Base-by-base conservation (phyloP, 1,140 invertebrate genomes). In the Microplitis mediator region DNA sequence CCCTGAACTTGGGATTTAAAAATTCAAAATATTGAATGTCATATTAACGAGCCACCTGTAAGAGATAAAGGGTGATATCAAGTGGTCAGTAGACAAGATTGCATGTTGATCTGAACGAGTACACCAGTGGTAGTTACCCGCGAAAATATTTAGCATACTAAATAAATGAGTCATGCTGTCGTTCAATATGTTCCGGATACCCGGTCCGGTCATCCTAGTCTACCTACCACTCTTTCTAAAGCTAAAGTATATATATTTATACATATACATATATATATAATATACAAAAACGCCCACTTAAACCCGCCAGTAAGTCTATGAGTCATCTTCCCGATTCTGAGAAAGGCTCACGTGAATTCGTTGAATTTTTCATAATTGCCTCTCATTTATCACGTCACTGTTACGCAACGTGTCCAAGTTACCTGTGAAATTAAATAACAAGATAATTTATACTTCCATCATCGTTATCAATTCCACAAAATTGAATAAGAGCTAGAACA, bases 81-180 rank as follows among this genome's bases (percentile, higher is more conserved):
- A 23, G 56, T 31, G 9, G 56, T 45, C 39, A 11, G 14, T 11
- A 39, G 31, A 32, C 32, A 39, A 31, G 64, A 36, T 67, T 68
- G 64, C 54, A 35, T 63, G 60, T 9, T 16, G 13, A 45, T 62
- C 70, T 31, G 23, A 16, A 52, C 39, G 39, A 35, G n/a, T 31
- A 8, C 31, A 39, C n/a, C 35, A 31, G 45, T 64, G 50, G 36
- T 71, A 45, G 39, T 63, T 63, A 72, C 35, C 31, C 51, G 61
- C 70, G 36, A 54, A 51, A 73, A 73, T 73, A 68, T 67, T 32
- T 54, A 31, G 60, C 69, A 75, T 75, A 75, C 71, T 69, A 60
- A 75, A 66, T 64, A 50, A 61, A 68, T 75, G 74, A 75, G 70
- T 75, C 74, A 50, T 67, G 39, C 31, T 68, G 50, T 72, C 51